Conservation (phyloP, 1,140 invertebrate genomes). For the Globodera rostochiensis region DNA sequence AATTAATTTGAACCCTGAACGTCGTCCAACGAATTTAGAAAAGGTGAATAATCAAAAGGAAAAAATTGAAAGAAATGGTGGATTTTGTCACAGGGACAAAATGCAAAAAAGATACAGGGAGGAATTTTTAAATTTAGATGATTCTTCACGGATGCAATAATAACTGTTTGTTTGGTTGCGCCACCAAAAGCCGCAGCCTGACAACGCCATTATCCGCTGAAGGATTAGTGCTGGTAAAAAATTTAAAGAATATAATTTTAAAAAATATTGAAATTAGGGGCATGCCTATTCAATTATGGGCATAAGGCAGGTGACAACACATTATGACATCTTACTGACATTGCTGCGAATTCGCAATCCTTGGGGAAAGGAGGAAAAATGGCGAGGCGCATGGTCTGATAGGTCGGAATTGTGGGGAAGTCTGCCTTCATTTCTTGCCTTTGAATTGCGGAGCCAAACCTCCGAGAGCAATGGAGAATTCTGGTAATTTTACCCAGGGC, state of each 20-base stretch:
- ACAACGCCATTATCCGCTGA: slow-evolving; percentile 78
- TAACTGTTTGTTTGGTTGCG: slow-evolving; percentile 73
- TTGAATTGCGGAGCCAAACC: slow-evolving; percentile 78
- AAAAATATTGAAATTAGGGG: slow-evolving; percentile 64
- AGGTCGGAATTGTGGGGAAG: slow-evolving; percentile 86
- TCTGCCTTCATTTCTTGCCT: slow-evolving; percentile 85
- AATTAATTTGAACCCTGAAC: slow-evolving; percentile 86
- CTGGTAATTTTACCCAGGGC: slow-evolving; percentile 69
- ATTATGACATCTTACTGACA: slow-evolving; percentile 75
- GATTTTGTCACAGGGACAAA: no score
- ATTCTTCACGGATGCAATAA: slow-evolving; percentile 62
- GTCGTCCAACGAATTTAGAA: slow-evolving; percentile 73
- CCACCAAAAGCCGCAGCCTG: slow-evolving; percentile 91
- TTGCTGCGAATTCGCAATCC: slow-evolving; percentile 88
- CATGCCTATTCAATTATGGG: slow-evolving; percentile 92
- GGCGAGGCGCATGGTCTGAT: slow-evolving; percentile 95
- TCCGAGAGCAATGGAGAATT: slow-evolving; percentile 97
- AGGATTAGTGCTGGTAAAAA: neutral
- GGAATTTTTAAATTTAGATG: slow-evolving; percentile 66
- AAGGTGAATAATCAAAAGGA: neutral
- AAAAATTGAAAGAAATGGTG: neutral
- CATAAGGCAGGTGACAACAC: slow-evolving; percentile 78
- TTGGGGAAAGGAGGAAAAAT: slow-evolving; percentile 82
- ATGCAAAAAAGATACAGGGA: no score
- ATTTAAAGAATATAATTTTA: no score